Evolutionary conservation across 2,888 invertebrate species (phyloP).

Genomic region (Tenthredo amoena): DNA sequence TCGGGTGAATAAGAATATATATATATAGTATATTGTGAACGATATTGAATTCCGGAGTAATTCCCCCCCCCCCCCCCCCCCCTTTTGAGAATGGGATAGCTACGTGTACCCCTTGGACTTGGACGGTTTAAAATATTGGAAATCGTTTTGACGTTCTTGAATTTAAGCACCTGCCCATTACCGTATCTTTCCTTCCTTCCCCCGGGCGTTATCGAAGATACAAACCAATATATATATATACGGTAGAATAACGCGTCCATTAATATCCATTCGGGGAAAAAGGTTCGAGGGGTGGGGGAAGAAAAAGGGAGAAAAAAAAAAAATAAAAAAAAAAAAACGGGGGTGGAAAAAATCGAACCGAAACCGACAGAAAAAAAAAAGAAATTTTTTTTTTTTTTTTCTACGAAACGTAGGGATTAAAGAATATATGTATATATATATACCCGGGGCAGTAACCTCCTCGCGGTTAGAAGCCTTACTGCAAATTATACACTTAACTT

Average conservation of each 20-base stretch:
- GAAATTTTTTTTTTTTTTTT: neutral
- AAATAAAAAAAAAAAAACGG: neutral
- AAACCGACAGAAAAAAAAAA: neutral
- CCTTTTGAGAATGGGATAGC: neutral
- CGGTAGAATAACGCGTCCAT: constrained; percentile 26
- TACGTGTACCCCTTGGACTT: neutral
- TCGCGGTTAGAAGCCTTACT: neutral
- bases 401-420: neutral
- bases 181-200: constrained; percentile 30
- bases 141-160: constrained; percentile 35
- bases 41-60: constrained; percentile 5
- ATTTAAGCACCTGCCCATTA: constrained; percentile 32
- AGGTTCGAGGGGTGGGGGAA: neutral
- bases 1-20: neutral
- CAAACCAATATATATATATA: neutral
- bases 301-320: neutral
- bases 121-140: constrained; percentile 21
- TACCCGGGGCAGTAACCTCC: neutral
- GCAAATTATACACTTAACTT: constrained; percentile 24
- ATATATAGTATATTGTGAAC: neutral
- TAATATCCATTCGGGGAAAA: constrained; percentile 1
- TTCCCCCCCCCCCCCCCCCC: neutral
- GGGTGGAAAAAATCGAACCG: neutral
- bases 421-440: neutral
- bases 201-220: constrained; percentile 4